Percentiles rank a stretch among this genome's conserved stretches.
These are phyloP conservation scores for Lontra canadensis DNA, from an alignment of 2,113 vertebrate genomes.

Conservation along the genomic window DNA sequence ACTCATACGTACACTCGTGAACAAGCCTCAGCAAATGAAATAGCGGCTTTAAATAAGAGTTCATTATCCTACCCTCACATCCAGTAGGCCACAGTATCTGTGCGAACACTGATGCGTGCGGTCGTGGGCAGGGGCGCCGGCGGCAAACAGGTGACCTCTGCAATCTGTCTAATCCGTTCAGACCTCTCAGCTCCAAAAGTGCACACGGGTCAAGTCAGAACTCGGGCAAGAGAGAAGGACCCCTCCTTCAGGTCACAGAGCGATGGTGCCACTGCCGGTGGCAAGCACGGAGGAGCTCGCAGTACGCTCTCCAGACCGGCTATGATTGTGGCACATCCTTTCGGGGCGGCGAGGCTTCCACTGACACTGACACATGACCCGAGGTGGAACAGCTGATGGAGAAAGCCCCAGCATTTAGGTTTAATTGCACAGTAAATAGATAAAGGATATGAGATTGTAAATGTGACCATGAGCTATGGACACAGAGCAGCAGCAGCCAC, in stretches of 20 bases:
- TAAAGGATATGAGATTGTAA: background rate
- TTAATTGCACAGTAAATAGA: background rate
- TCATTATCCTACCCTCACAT: background rate
- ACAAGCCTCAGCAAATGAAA: background rate
- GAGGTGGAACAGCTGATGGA: background rate
- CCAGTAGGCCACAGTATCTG: background rate
- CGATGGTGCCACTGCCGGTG: too few relatives aligned
- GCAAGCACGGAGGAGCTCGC: background rate
- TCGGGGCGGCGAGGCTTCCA: background rate
- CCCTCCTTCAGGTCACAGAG: background rate
- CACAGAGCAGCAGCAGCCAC: background rate
- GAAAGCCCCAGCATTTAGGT: background rate
- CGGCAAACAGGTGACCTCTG: background rate
- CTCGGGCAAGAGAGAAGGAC: background rate
- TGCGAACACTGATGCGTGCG: background rate
- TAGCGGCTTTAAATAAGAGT: background rate
- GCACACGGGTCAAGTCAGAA: too few relatives aligned
- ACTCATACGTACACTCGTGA: too few relatives aligned
- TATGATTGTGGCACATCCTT: background rate
- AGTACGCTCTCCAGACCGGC: background rate
- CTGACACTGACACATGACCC: background rate
- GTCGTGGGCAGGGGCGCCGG: background rate
- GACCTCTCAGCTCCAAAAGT: background rate
- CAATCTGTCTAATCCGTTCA: background rate
- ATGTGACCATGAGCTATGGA: background rate